phyloP scores from a whole-genome alignment of 2,888 invertebrate genomes.

The Tenthredo notha region DNA sequence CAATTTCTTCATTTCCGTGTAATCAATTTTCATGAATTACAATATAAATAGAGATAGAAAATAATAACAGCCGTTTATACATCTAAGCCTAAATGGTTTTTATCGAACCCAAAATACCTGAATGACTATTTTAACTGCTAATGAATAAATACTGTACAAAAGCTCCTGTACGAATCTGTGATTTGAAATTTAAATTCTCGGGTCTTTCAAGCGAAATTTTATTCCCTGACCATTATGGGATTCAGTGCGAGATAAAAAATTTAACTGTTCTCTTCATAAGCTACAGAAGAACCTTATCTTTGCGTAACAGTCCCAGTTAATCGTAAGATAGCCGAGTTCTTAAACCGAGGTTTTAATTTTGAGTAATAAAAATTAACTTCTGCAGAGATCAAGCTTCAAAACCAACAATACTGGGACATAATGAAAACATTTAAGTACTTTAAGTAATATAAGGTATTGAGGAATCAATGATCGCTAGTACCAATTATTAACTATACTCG shows the following conservation, averaged over 20 bases:
- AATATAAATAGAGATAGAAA: not conserved
- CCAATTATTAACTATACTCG: not conserved
- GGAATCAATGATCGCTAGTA: not conserved
- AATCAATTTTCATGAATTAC: not conserved
- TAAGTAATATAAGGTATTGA: not conserved
- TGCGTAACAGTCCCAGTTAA: not conserved
- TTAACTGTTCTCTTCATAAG: not conserved
- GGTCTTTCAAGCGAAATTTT: not conserved
- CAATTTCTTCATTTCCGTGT: not conserved
- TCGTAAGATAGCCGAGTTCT: not conserved
- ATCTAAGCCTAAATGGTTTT: not conserved
- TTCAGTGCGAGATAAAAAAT: not conserved
- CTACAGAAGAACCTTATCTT: not conserved
- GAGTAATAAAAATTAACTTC: not conserved
- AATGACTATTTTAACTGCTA: constrained; percentile 11
- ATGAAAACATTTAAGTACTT: not conserved
- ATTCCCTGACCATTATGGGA: not conserved
- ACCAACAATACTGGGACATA: not conserved
- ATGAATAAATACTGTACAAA: not conserved
- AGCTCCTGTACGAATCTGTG: not conserved
- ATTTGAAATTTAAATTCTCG: not conserved
- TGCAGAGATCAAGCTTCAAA: not conserved
- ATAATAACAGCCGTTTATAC: not conserved
- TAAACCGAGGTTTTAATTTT: not conserved
- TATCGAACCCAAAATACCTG: not conserved